Base-by-base conservation (phyloP, 2,888 invertebrate species). In the Drosophila birchii region DNA sequence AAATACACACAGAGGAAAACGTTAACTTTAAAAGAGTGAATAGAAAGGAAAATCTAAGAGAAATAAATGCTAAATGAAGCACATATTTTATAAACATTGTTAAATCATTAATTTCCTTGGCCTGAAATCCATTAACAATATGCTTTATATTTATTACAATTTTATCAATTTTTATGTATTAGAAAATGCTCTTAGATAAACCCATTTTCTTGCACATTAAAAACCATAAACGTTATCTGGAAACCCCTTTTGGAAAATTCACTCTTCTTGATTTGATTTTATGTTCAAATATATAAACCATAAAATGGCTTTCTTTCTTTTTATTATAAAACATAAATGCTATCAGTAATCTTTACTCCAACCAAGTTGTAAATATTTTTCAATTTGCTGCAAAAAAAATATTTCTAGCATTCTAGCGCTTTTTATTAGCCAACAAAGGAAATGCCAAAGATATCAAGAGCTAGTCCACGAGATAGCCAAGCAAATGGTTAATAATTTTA, bases 401-500 rank as follows among this genome's bases (percentile, higher is more conserved):
- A 45, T 60, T 38, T 62, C n/a, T 12, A 60, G 29, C 59, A n/a
- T 53, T 60, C 23, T 23, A 39, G n/a, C 51, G 51, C n/a, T 20
- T 54, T 53, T 58, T 58, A 62, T 62, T 20, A 38, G 38, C 36
- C 62, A 43, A 26, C 20, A 43, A 20, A n/a, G 18, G 34, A 49
- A 34, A 34, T 18, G 53, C 26, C 34, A n/a, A n/a, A 26, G 39
- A 26, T 14, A 29, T 53, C 43, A 32, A 57, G 32, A 57, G 38
- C 38, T 18, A 8, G 54, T n/a, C 12, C n/a, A 23, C 41, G 60
- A 59, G 39, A 49, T n/a, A 36, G 29, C 20, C 32, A 34, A 12
- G 23, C 11, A n/a, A 67, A 66, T 67, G 47, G 39, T 36, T 67
- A 39, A 55, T 68, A 54, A 55, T 12, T 67, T 67, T 67, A 55